Percentiles rank a stretch among this genome's conserved stretches.
Conservation (phyloP, 2,113 vertebrate species). For the Manacus vitellinus region DNA sequence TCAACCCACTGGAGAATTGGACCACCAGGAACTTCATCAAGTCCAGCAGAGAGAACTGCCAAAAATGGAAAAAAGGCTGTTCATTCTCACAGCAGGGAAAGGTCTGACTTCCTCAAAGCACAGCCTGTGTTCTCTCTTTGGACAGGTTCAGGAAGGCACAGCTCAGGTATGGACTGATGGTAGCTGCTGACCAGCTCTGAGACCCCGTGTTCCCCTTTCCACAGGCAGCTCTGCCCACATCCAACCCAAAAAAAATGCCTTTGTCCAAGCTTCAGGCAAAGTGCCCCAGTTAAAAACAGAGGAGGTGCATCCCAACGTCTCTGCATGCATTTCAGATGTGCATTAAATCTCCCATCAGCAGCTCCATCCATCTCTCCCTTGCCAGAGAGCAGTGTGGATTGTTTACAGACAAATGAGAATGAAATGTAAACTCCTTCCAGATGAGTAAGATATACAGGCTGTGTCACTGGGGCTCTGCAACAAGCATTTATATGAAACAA, state of each 20-base stretch:
- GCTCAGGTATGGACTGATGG: not conserved
- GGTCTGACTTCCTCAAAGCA: not conserved
- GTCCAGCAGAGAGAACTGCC: not conserved
- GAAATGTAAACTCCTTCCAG: conserved; percentile 30
- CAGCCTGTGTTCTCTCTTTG: fast-evolving
- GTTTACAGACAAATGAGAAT: conserved; percentile 28
- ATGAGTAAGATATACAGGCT: not conserved
- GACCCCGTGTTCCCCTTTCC: not conserved
- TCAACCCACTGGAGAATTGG: not conserved
- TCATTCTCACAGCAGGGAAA: not conserved
- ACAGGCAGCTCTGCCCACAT: not conserved
- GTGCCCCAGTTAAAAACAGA: not conserved
- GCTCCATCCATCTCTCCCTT: conserved; percentile 24
- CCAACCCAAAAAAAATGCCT: fast-evolving
- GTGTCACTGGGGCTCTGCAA: not conserved
- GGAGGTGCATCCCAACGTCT: not conserved
- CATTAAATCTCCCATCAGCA: conserved; percentile 4
- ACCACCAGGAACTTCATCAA: not conserved
- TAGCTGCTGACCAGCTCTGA: not conserved
- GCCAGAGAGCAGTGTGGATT: not conserved
- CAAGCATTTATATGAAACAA: not conserved
- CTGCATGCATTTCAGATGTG: not conserved
- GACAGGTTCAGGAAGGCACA: not conserved
- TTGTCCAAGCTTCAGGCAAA: not conserved
- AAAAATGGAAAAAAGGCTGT: not conserved